phyloP scores from a whole-genome alignment of 2,797 vertebrate species.

The Sebastiscus tertius region DNA sequence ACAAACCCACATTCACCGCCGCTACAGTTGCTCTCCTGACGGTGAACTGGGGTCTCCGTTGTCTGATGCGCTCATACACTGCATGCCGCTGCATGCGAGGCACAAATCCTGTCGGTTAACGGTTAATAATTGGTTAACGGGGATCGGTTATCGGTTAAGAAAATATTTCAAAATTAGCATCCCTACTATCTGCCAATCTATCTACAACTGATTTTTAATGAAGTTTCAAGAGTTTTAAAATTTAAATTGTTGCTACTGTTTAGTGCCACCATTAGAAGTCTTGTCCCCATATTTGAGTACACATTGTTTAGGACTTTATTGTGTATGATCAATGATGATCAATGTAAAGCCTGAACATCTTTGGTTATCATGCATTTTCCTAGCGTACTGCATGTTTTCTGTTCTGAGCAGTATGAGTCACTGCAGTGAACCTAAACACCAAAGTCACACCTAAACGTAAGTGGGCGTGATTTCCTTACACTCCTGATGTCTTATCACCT shows the following conservation, averaged over 20 bases:
- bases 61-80: too few relatives aligned
- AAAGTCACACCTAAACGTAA: not conserved
- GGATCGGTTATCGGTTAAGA: too few relatives aligned
- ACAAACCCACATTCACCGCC: too few relatives aligned
- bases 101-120: too few relatives aligned
- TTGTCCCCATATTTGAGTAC: not conserved
- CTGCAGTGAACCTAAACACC: not conserved
- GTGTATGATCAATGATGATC: not conserved
- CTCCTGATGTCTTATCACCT: constrained; percentile 7
- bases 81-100: too few relatives aligned
- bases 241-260: not conserved
- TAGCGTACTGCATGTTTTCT: not conserved
- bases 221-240: not conserved
- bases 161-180: too few relatives aligned
- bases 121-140: too few relatives aligned
- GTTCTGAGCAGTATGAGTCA: not conserved
- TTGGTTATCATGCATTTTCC: not conserved
- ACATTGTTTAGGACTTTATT: not conserved
- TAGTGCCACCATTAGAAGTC: not conserved
- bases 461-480: not conserved
- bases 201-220: not conserved
- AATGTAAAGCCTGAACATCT: not conserved
- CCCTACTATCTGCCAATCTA: too few relatives aligned
- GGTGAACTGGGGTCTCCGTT: too few relatives aligned
- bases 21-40: too few relatives aligned